Conservation (phyloP, 2,113 vertebrate species). For the Microtus pennsylvanicus region DNA sequence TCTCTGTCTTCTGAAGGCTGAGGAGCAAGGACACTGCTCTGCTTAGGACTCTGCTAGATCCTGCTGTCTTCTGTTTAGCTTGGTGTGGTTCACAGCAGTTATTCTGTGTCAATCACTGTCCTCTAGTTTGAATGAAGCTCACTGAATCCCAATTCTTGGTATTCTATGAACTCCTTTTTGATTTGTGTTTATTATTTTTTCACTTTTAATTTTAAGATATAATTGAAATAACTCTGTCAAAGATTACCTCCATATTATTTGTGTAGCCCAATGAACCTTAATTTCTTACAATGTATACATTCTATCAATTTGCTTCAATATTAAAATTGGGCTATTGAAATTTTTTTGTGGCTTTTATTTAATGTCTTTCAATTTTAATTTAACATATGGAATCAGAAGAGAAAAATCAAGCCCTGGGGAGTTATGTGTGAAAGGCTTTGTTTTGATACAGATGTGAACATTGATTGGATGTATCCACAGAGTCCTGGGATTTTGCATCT, state of each 20-base stretch:
- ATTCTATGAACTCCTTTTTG: not conserved
- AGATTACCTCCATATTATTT: not conserved
- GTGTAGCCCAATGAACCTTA: not conserved
- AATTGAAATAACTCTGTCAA: not conserved
- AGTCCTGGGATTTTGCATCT: not conserved
- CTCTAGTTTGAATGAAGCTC: not conserved
- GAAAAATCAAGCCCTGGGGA: not conserved
- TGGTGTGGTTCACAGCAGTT: rapidly evolving
- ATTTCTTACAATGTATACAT: not conserved
- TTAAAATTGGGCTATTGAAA: not conserved
- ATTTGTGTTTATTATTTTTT: not conserved
- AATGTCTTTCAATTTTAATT: not conserved
- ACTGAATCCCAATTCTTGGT: not conserved
- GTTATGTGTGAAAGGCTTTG: not conserved
- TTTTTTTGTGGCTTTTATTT: not conserved
- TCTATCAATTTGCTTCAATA: not conserved
- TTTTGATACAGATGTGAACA: not conserved
- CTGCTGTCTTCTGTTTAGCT: not conserved
- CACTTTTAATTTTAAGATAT: not conserved
- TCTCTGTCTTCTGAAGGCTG: not conserved
- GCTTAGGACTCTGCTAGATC: not conserved
- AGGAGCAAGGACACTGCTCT: not conserved
- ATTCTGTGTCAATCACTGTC: not conserved
- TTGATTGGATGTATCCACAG: not conserved
- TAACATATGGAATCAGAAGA: not conserved